phyloP scores from a whole-genome alignment of 1,140 invertebrate genomes.

The Magallana ariakensis region DNA sequence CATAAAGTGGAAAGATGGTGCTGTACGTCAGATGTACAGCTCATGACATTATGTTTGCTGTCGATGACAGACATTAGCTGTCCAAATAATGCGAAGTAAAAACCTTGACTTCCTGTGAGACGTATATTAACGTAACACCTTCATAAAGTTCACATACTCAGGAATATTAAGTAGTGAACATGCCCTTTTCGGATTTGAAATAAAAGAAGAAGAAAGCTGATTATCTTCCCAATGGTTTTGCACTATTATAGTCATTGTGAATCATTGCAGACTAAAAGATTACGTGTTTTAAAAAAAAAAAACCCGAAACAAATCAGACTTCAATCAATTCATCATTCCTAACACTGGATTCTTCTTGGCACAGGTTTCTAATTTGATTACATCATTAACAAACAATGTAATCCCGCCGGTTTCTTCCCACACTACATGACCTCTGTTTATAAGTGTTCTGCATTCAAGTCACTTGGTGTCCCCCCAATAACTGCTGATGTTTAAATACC shows the following conservation, averaged over 20 bases:
- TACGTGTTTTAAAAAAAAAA: neutral
- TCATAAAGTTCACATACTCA: too few species aligned
- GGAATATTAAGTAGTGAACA: too few species aligned
- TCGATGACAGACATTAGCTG: too few species aligned
- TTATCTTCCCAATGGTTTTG: neutral
- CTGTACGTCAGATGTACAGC: neutral
- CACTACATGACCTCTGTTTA: neutral
- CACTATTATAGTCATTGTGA: neutral
- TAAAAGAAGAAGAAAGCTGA: too few species aligned
- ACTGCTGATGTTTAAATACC: neutral
- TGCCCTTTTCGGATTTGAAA: too few species aligned
- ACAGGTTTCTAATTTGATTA: neutral
- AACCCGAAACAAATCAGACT: neutral
- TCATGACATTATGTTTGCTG: too few species aligned
- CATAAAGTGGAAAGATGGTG: neutral
- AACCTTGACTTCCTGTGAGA: too few species aligned
- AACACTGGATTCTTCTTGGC: neutral
- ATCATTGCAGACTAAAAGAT: neutral
- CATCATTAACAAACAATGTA: neutral
- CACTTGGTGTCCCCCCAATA: neutral
- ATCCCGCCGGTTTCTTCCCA: neutral
- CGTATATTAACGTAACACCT: too few species aligned
- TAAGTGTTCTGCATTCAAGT: neutral
- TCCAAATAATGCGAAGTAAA: too few species aligned
- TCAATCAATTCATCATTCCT: slow-evolving; percentile 25